Evolutionary conservation across 2,113 vertebrate species (phyloP).

Genomic region (Strix uralensis): DNA sequence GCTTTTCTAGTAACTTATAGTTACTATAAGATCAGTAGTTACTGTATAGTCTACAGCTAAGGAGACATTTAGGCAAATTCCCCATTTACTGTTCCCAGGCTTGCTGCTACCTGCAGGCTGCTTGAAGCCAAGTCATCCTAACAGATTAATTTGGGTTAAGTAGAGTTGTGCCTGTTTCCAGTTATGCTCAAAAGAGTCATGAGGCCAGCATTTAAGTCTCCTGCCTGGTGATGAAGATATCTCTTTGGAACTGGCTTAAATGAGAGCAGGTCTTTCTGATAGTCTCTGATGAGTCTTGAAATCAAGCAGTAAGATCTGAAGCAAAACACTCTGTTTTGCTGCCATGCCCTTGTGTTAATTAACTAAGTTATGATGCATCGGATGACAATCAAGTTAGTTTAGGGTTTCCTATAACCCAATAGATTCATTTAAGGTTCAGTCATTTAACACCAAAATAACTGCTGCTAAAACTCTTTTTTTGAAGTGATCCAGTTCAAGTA

Average conservation of each 20-base stretch:
- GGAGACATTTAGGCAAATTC: not conserved
- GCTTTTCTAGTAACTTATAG: not conserved
- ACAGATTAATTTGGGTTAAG: not conserved
- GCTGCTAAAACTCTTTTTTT: not conserved
- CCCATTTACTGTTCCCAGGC: not conserved
- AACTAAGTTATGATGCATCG: not conserved
- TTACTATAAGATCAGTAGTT: not conserved
- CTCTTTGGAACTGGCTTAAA: not conserved
- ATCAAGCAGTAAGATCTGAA: not conserved
- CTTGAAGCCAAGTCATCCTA: not conserved
- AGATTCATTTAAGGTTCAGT: not conserved
- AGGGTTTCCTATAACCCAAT: not conserved
- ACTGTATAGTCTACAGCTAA: not conserved
- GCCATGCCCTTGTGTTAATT: not conserved
- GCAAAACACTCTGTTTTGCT: not conserved
- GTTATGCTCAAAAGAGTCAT: not conserved
- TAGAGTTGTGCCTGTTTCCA: not conserved
- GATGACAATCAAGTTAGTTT: not conserved
- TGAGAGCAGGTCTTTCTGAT: not conserved
- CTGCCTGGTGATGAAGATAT: not conserved
- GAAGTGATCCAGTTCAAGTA: not conserved
- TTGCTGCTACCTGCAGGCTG: not conserved
- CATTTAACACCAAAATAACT: not conserved
- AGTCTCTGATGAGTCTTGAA: not conserved
- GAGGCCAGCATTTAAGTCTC: not conserved